A percentile compares a stretch with the other conserved stretches of the same genome.
Evolutionary conservation across 2,888 invertebrate species (phyloP).

Genomic region (Ptychoptera contaminata): DNA sequence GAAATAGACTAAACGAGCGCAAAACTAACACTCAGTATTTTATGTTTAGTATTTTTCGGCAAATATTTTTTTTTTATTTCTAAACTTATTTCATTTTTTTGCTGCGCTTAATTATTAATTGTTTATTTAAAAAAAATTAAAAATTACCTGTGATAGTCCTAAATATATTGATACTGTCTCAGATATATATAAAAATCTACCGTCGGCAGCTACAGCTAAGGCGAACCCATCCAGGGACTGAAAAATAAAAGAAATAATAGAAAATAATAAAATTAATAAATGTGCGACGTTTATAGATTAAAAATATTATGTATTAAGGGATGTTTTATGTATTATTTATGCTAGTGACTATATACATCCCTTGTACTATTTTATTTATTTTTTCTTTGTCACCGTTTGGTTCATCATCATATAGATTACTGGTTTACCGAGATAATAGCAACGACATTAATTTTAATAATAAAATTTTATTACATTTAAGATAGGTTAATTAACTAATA

Average conservation of each 20-base stretch:
- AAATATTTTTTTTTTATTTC: not conserved
- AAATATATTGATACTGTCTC: constrained; percentile 99
- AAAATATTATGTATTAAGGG: not conserved
- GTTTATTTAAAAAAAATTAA: not conserved
- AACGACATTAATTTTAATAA: no score
- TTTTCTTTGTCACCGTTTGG: no score
- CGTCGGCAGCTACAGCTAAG: constrained; percentile 87
- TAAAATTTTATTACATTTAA: no score
- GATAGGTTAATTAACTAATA: no score
- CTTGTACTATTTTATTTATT: no score
- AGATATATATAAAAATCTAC: constrained; percentile 96
- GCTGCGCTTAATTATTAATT: not conserved
- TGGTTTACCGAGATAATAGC: no score
- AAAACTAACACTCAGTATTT: no score
- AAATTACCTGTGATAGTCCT: constrained; percentile 89
- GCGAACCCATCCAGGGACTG: constrained; percentile 97
- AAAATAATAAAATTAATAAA: constrained; percentile 5
- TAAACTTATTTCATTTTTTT: not conserved
- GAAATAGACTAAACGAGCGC: no score
- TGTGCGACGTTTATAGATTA: not conserved
- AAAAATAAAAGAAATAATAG: constrained; percentile 34
- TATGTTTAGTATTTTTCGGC: no score
- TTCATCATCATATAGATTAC: no score
- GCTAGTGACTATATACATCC: no score
- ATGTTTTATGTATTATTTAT: no score